These are phyloP conservation scores for Gobiocypris rarus DNA, from an alignment of 2,113 vertebrate species.

Conservation along the genomic window DNA sequence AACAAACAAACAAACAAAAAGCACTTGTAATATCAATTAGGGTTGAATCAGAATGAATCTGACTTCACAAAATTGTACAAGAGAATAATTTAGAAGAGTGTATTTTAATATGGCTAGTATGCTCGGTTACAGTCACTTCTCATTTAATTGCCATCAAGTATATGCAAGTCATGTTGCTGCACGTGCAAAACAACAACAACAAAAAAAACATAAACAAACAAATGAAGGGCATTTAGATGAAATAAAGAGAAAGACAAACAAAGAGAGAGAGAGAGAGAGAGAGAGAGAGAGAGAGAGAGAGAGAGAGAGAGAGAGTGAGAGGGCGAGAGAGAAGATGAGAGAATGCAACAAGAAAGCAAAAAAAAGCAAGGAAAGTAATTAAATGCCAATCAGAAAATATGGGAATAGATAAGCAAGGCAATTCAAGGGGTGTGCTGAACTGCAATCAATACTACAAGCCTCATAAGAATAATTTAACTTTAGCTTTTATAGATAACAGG, in stretches of 20 bases:
- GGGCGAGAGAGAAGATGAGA: neutral
- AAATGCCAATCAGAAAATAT: constrained; percentile 54
- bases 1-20: no score
- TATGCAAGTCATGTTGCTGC: neutral
- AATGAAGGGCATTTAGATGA: constrained; percentile 6
- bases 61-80: no score
- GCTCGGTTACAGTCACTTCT: neutral
- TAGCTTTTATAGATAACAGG: constrained; percentile 37
- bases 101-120: no score
- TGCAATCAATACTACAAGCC: constrained; percentile 49
- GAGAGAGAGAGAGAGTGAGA: no score
- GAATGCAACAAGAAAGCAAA: constrained; percentile 12
- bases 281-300: neutral
- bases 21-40: no score
- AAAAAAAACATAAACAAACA: neutral
- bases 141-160: neutral
- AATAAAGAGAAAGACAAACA: neutral
- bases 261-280: neutral
- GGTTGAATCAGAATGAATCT: no score
- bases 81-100: no score
- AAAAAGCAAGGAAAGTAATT: constrained; percentile 42
- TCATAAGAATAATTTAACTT: constrained; percentile 50
- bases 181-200: neutral
- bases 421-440: constrained; percentile 6
- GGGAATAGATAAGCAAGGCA: constrained; percentile 47